Evolutionary conservation across 2,888 invertebrate species (phyloP).

Genomic region (Pyrochroa serraticornis): DNA sequence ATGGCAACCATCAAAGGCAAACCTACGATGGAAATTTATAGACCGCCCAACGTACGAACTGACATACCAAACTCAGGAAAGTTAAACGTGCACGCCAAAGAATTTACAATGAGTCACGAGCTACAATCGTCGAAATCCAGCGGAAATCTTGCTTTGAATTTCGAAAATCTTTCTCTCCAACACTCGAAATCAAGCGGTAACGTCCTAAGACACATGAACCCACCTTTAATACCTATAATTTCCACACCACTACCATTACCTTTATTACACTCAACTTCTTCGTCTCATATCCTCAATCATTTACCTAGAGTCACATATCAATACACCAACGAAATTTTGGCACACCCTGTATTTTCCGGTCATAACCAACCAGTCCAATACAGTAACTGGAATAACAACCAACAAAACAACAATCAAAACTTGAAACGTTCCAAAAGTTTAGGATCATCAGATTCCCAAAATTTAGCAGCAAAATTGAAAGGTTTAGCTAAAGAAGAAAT

Average conservation of each 20-base stretch:
- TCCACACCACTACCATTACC: conserved; percentile 47
- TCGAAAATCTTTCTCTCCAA: conserved; percentile 53
- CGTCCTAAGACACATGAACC: conserved; percentile 66
- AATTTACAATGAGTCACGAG: conserved; percentile 82
- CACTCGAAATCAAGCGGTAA: conserved; percentile 67
- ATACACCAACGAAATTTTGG: conserved; percentile 45
- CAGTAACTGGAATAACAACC: conserved; percentile 44
- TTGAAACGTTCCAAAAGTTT: conserved; percentile 84
- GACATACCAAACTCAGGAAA: conserved; percentile 58
- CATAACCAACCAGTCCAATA: conserved; percentile 43
- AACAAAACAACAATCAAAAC: conserved; percentile 23
- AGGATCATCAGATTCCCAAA: conserved; percentile 76
- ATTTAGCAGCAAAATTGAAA: conserved; percentile 71
- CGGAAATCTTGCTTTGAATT: conserved; percentile 49
- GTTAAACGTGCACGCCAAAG: conserved; percentile 88
- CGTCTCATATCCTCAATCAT: conserved; percentile 67
- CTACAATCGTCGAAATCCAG: conserved; percentile 57
- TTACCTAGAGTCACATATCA: conserved; percentile 68
- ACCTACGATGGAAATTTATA: conserved; percentile 86
- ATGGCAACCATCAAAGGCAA: conserved; percentile 71
- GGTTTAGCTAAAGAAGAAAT: conserved; percentile 72
- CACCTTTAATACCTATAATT: conserved; percentile 48
- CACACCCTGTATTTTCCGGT: conserved; percentile 60
- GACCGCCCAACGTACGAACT: conserved; percentile 72
- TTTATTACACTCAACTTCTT: conserved; percentile 66